A percentile compares a stretch with the other conserved stretches of the same genome.
These are phyloP conservation scores for Formica exsecta DNA, from an alignment of 1,140 invertebrate species.

Conservation along the genomic window DNA sequence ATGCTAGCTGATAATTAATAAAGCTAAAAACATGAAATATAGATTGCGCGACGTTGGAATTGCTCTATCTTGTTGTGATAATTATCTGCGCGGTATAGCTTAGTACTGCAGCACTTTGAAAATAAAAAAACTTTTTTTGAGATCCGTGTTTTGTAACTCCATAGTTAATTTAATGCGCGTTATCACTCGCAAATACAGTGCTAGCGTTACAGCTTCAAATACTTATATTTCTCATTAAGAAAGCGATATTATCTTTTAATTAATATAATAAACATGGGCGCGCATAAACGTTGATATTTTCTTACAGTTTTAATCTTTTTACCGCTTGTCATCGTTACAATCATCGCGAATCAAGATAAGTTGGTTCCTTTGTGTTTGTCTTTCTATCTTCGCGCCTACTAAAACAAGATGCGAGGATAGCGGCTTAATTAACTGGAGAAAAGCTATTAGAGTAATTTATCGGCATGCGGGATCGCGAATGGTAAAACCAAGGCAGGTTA, in stretches of 20 bases:
- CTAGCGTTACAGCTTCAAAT: neutral
- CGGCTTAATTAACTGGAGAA: slow-evolving; percentile 72
- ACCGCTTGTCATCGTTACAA: neutral
- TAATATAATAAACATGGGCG: slow-evolving; percentile 8
- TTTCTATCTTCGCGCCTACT: slow-evolving; percentile 23
- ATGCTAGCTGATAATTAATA: neutral
- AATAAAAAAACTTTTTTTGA: neutral
- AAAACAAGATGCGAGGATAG: slow-evolving; percentile 20
- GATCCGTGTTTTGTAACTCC: neutral
- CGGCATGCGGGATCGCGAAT: slow-evolving; percentile 48
- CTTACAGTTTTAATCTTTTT: neutral
- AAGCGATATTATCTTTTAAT: slow-evolving; percentile 26
- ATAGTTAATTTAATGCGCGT: slow-evolving; percentile 3
- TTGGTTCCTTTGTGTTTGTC: slow-evolving; percentile 9
- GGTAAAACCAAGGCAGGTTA: slow-evolving; percentile 53
- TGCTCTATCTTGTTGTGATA: neutral
- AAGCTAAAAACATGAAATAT: neutral
- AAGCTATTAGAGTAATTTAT: slow-evolving; percentile 74
- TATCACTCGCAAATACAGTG: slow-evolving; percentile 5
- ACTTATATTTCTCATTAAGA: slow-evolving; percentile 26
- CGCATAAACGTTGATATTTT: neutral
- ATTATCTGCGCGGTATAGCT: neutral
- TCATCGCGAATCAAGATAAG: slow-evolving; percentile 16
- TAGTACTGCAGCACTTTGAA: neutral
- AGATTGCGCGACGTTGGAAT: neutral